Conservation (phyloP, 2,797 vertebrate species). For the Ambastaia sidthimunki region DNA sequence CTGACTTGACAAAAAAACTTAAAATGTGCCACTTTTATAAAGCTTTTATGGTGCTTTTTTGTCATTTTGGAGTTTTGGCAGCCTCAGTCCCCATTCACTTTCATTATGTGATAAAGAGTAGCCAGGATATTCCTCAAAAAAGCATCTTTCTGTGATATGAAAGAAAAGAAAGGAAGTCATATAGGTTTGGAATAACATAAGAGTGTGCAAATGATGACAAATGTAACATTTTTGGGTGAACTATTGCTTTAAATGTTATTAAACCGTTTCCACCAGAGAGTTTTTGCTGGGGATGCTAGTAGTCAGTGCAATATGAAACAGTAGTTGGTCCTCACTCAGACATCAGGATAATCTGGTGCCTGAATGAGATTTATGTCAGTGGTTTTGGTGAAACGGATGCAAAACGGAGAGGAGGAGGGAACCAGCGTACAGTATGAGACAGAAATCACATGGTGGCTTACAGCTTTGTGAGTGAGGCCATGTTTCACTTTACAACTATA, state of each 20-base stretch:
- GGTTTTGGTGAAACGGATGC: neutral
- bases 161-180: neutral
- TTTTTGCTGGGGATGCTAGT: neutral
- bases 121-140: neutral
- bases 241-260: neutral
- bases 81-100: neutral
- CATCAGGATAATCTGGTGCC: neutral
- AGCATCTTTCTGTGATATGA: neutral
- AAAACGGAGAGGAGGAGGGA: neutral
- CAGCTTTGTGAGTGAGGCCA: slow-evolving; percentile 69
- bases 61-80: neutral
- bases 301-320: neutral
- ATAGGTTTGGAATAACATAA: neutral
- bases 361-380: neutral
- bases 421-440: slow-evolving; percentile 63
- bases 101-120: neutral
- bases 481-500: slow-evolving; percentile 70
- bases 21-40: neutral
- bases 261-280: neutral
- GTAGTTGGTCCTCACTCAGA: neutral
- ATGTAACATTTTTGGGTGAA: neutral
- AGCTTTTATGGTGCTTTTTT: neutral
- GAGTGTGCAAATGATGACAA: neutral
- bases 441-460: slow-evolving; percentile 68
- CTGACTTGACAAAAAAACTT: neutral